Evolutionary conservation across 2,113 vertebrate species (phyloP), one percentile per base, ranked within the genome.

Genomic region (Elaphurus davidianus): DNA sequence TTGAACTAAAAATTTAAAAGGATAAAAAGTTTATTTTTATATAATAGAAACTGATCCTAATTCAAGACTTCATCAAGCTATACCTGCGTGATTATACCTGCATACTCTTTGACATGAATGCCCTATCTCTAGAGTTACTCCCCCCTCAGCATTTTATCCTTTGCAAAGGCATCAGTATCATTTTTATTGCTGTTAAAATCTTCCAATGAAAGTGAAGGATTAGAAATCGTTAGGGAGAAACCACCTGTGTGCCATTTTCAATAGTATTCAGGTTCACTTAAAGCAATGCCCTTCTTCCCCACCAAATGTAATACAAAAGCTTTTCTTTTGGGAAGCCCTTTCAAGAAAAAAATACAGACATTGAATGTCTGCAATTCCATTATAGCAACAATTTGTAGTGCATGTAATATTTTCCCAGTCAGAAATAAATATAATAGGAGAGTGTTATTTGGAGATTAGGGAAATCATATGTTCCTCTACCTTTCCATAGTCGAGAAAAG

Each of bases 1-100:
- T 64, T 94, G n/a, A n/a, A 76, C 54, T 91, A 36, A 91, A 93
- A 87, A 59, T 90, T 90, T 94, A 28, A 78, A 96, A 94, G 5
- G 62, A 83, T 83, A 94, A 89, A 88, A 88, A 43, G 47, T 36
- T 96, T 98, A 82, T 76, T 94, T 97, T 89, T 93, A 84, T 71
- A 52, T 74, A 96, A 64, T 71, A 33, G 67, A 81, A 95, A 86
- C 19, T 43, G 67, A 95, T 90, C 14, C 8, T 86, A 94, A 87
- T 82, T 91, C 54, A 91, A 94, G 28, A 9, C 45, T 76, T 74
- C 64, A 21, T 78, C 28, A 83, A 50, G 7, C 16, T 94, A 83
- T 54, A 81, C 36, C 64, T 79, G 5, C 23, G 79, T 95, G 28
- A 92, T 93, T 87, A 85, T 64, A 87, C 19, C 54, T 21, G 54